phyloP scores from a whole-genome alignment of 2,888 invertebrate species.

The Colostygia pectinataria region DNA sequence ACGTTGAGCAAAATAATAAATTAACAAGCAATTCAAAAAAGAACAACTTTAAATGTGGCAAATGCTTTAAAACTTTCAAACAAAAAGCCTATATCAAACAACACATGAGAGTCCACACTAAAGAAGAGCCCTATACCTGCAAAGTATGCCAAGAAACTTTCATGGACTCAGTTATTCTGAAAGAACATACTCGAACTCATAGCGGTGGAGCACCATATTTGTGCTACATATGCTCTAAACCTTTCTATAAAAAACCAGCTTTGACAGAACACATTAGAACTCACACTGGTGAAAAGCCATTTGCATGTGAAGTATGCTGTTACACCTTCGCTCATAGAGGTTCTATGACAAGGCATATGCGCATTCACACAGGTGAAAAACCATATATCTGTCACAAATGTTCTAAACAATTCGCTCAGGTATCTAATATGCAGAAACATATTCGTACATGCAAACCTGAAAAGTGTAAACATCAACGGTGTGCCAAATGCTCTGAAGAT shows the following conservation, averaged over 20 bases:
- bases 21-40: too few relatives aligned
- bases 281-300: constrained; percentile 12
- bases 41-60: constrained; percentile 7
- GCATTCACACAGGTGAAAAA: constrained; percentile 13
- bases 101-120: constrained; percentile 9
- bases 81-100: constrained; percentile 12
- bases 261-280: constrained; percentile 14
- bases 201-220: constrained; percentile 1
- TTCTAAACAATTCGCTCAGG: constrained; percentile 5
- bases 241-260: neutral
- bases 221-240: constrained; percentile 9
- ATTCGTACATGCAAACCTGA: neutral
- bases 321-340: constrained; percentile 5
- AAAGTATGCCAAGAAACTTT: constrained; percentile 1
- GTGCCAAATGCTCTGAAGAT: constrained; percentile 4
- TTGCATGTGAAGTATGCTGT: neutral
- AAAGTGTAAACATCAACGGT: neutral
- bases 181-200: constrained; percentile 5
- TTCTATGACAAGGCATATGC: constrained; percentile 5
- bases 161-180: neutral
- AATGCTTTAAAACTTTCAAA: constrained; percentile 13
- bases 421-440: constrained; percentile 13
- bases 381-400: constrained; percentile 13
- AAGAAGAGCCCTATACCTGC: constrained; percentile 11
- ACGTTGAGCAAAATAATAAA: too few relatives aligned